Evolutionary conservation across 2,113 vertebrate genomes (phyloP).

Genomic region (Catharus bicknelli): DNA sequence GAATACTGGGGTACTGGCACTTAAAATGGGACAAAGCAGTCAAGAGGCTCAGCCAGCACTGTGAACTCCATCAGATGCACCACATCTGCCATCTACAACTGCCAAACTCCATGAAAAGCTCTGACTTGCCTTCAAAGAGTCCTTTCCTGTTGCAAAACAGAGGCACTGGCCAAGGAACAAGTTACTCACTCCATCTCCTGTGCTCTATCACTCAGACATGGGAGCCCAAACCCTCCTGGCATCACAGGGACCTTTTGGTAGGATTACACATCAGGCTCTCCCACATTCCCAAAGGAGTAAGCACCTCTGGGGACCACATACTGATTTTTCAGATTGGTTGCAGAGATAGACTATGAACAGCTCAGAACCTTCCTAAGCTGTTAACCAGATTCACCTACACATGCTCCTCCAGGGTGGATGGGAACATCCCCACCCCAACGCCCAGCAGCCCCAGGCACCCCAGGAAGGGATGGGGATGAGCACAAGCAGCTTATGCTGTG

Average conservation of each 20-base stretch:
- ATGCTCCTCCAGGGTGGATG: neutral
- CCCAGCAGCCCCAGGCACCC: neutral
- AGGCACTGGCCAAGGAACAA: neutral
- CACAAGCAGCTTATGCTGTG: neutral
- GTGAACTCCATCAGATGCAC: neutral
- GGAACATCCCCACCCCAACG: neutral
- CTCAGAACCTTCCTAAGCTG: neutral
- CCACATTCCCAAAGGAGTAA: neutral
- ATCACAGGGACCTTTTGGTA: neutral
- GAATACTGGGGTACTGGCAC: rapidly evolving
- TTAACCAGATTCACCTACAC: neutral
- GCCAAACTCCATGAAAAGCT: neutral
- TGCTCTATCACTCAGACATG: rapidly evolving
- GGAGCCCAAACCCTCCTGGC: neutral
- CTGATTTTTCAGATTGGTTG: rapidly evolving
- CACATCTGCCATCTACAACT: neutral
- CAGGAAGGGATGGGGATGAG: neutral
- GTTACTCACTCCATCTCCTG: rapidly evolving
- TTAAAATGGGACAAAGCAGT: neutral
- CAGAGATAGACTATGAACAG: neutral
- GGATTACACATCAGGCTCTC: neutral
- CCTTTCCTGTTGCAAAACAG: neutral
- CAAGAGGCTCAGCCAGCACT: neutral
- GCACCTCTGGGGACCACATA: neutral
- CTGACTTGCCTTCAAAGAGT: neutral